These are phyloP conservation scores for Epicampocera succincta DNA, from an alignment of 2,888 invertebrate species.

Conservation along the genomic window DNA sequence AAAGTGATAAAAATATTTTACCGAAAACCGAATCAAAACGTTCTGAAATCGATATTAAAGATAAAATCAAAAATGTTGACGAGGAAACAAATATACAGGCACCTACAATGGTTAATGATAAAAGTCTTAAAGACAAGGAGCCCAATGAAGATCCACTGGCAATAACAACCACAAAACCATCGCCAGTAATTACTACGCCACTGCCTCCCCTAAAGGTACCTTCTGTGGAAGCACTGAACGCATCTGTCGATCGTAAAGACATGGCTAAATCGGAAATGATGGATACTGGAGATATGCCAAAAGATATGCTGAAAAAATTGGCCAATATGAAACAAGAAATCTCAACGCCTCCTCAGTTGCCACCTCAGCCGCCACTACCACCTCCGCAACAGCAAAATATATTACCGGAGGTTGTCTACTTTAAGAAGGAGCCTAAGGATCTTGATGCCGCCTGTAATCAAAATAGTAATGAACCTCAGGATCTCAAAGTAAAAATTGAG, in stretches of 20 bases:
- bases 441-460: conserved; percentile 82
- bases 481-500: conserved; percentile 88
- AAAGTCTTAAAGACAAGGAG: conserved; percentile 67
- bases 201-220: conserved; percentile 76
- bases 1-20: conserved; percentile 78
- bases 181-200: conserved; percentile 62
- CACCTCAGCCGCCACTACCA: conserved; percentile 69
- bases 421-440: conserved; percentile 82
- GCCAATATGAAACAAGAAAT: conserved; percentile 81
- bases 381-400: conserved; percentile 53
- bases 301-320: conserved; percentile 81
- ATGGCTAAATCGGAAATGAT: conserved; percentile 75
- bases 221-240: conserved; percentile 77
- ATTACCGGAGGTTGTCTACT: conserved; percentile 83
- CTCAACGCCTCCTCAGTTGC: conserved; percentile 71
- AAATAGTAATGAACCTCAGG: conserved; percentile 85
- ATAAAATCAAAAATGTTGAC: conserved; percentile 79
- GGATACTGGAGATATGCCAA: conserved; percentile 72
- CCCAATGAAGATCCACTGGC: conserved; percentile 69
- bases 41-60: conserved; percentile 75
- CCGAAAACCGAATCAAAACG: conserved; percentile 71
- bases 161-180: conserved; percentile 51
- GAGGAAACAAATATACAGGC: conserved; percentile 81
- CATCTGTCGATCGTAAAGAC: conserved; percentile 75
- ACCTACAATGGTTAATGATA: conserved; percentile 73